These are phyloP conservation scores for Melanophora roralis DNA, from an alignment of 2,888 invertebrate species.

Conservation along the genomic window DNA sequence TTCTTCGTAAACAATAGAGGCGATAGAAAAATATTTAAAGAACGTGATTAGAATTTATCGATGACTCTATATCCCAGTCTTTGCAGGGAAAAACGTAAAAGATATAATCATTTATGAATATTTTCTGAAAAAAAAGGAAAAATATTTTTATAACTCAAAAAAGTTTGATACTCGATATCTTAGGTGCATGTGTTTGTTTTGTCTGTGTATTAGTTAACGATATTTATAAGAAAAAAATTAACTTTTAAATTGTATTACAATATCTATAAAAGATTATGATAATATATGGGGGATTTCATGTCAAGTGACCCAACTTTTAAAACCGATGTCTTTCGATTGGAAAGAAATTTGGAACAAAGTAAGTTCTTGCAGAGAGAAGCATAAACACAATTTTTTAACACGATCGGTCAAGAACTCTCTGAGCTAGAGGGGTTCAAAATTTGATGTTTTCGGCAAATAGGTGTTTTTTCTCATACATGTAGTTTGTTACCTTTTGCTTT, in stretches of 20 bases:
- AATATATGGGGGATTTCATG: no score
- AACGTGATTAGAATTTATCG: conserved; percentile 76
- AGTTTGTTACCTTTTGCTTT: no score
- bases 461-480: no score
- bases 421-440: no score
- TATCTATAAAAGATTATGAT: conserved; percentile 56
- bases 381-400: no score
- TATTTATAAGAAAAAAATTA: conserved; percentile 38
- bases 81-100: conserved; percentile 16
- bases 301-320: no score
- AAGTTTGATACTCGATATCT: conserved; percentile 13
- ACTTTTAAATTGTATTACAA: conserved; percentile 56
- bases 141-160: conserved; percentile 26
- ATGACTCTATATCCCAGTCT: conserved; percentile 49
- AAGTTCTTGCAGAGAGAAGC: no score
- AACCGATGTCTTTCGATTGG: no score
- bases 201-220: background rate
- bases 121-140: conserved; percentile 13
- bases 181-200: background rate
- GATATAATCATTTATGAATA: conserved; percentile 16
- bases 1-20: conserved; percentile 63
- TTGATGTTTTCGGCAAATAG: no score
- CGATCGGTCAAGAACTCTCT: no score
- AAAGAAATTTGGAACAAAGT: no score
- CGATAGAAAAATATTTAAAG: conserved; percentile 74